Evolutionary conservation across 2,888 invertebrate genomes (phyloP).

Genomic region (Acrobasis repandana): DNA sequence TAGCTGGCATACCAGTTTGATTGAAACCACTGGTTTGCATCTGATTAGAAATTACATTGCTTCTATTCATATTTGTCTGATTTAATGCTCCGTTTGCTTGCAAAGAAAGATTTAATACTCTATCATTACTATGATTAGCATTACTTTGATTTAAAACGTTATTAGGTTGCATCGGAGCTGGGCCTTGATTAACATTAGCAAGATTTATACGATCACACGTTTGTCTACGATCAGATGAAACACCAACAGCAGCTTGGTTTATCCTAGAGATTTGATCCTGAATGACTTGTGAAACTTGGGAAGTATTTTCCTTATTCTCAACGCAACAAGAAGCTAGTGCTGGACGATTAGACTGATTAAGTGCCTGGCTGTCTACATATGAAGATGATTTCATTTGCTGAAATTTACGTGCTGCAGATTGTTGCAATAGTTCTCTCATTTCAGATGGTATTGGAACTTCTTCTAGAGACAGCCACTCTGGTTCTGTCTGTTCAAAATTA

Average conservation of each 20-base stretch:
- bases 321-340: slow-evolving; percentile 2
- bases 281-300: neutral
- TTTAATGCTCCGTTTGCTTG: neutral
- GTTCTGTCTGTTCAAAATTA: neutral
- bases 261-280: neutral
- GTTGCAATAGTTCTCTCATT: neutral
- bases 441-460: neutral
- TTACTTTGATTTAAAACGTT: neutral
- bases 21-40: neutral
- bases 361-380: neutral
- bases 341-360: neutral
- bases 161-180: neutral
- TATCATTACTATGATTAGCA: neutral
- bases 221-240: slow-evolving; percentile 1
- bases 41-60: neutral
- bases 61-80: neutral
- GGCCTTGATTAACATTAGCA: neutral
- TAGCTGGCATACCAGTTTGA: neutral
- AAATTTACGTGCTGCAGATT: neutral
- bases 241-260: slow-evolving; percentile 1
- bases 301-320: slow-evolving; percentile 4
- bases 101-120: neutral
- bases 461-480: slow-evolving; percentile 7
- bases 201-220: neutral
- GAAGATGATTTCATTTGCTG: slow-evolving; percentile 6